Base-by-base conservation (phyloP, 2,113 vertebrate species). In the Stomatorhinus ivindoensis region DNA sequence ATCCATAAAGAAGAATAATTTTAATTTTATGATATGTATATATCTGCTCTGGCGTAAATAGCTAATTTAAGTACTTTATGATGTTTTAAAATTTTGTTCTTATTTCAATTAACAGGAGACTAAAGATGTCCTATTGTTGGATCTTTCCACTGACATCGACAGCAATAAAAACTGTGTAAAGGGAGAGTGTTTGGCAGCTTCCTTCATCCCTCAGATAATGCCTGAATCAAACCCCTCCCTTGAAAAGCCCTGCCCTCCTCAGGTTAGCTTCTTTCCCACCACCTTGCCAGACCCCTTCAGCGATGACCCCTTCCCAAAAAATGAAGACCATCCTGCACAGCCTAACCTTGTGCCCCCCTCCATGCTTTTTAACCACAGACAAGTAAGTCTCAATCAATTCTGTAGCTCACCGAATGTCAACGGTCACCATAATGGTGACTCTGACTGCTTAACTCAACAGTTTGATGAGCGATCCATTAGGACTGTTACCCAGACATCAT, bases 121-220 rank as follows among this genome's bases (percentile, higher is more conserved):
- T 96, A 97, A 98, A 96, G 97, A 97, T 93, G 95, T 97, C 95
- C 96, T 98, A 91, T 97, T 99, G 97, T 96, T 99, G 98, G 98
- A 98, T 94, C 95, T 99, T 95, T 96, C 97, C 92, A 95, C 96
- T 96, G 97, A 98, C 96, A 96, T 98, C 95, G 97, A 98, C 95
- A 95, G 94, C 95, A 98, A 97, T 97, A 97, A 97, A 93, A 96
- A 97, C 94, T 96, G 96, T 96, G 93, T 96, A 95, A 97, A 97
- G 96, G 97, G 95, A 94, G 95, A 95, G 93, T 94, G 96, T 91
- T 96, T 97, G 95, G 93, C 95, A 94, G 93, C 95, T 92, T 93
- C 95, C 90, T 90, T 93, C 86, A 93, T 97, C 93, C 95, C 93
- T 91, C 94, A 94, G 94, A 94, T 94, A 93, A 96, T 95, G 92